These are phyloP conservation scores for Isotomurus palustris DNA, from an alignment of 2,888 invertebrate species.

Conservation along the genomic window DNA sequence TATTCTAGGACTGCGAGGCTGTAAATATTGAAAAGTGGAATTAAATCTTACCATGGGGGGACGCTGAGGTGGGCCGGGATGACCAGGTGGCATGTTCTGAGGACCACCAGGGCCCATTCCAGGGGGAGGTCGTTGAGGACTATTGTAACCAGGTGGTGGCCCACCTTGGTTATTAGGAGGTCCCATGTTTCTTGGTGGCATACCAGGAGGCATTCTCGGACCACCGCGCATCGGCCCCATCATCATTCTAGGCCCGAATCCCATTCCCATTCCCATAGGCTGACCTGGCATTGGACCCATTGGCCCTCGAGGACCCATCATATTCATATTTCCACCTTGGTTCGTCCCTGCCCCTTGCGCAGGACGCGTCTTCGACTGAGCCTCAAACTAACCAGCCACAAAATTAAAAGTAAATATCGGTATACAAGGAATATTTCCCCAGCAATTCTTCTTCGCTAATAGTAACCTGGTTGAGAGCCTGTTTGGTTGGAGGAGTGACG, in stretches of 20 bases:
- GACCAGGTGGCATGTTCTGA: constrained; percentile 52
- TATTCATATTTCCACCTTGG: constrained; percentile 32
- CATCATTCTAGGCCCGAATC: constrained; percentile 40
- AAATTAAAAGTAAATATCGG: constrained; percentile 30
- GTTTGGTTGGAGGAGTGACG: constrained; percentile 92
- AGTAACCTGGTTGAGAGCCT: constrained; percentile 63
- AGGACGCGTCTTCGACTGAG: constrained; percentile 84
- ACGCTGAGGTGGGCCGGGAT: constrained; percentile 39
- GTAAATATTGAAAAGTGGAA: background rate
- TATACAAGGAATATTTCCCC: background rate
- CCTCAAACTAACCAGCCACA: constrained; percentile 88
- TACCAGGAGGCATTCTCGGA: constrained; percentile 48
- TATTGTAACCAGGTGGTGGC: constrained; percentile 56
- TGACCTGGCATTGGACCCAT: constrained; percentile 21
- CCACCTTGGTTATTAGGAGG: constrained; percentile 51
- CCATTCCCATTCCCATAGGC: constrained; percentile 31
- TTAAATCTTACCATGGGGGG: constrained; percentile 33
- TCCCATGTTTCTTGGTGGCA: constrained; percentile 57
- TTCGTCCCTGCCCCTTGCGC: constrained; percentile 63
- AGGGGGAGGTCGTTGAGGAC: constrained; percentile 57
- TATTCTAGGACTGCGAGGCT: background rate
- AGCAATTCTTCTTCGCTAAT: background rate
- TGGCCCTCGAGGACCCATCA: constrained; percentile 42
- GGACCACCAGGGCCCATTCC: constrained; percentile 52
- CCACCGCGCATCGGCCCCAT: constrained; percentile 48